Percentiles rank a stretch among this genome's conserved stretches.
Conservation (phyloP, 2,113 vertebrate genomes). For the Aramus guarauna region DNA sequence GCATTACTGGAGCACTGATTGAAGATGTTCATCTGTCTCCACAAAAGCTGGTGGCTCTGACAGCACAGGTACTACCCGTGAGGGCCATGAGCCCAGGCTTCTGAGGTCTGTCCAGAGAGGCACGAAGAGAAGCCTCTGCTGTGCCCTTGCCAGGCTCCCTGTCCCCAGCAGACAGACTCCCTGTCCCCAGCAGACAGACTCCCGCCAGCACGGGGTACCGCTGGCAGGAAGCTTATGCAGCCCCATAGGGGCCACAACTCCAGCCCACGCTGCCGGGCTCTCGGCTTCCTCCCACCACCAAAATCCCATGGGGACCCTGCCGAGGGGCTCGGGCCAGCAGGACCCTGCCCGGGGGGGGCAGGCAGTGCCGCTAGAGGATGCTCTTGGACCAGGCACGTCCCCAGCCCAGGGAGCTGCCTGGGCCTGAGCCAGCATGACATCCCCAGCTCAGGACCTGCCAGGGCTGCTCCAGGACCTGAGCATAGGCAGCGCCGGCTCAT, state of each 20-base stretch:
- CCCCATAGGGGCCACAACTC: neutral
- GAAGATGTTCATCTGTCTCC: neutral
- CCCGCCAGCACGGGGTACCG: accelerated
- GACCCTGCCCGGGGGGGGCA: neutral
- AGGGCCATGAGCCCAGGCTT: neutral
- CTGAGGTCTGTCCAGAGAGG: neutral
- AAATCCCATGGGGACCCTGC: neutral
- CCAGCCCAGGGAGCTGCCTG: neutral
- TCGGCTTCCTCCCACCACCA: neutral
- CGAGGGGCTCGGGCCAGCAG: neutral
- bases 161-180: neutral
- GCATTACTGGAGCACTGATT: neutral
- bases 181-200: neutral
- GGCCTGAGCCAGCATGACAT: neutral
- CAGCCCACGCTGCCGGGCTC: neutral
- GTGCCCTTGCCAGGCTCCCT: neutral
- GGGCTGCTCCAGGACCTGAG: neutral
- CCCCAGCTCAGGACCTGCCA: neutral
- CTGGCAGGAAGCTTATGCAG: neutral
- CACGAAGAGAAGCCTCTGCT: neutral
- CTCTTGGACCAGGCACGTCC: conserved; percentile 37
- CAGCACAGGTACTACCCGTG: neutral
- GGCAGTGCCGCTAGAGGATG: conserved; percentile 60
- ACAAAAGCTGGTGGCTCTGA: neutral
- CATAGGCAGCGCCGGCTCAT: neutral